These are phyloP conservation scores for Corydoras sp. DNA, from an alignment of 2,113 vertebrate genomes.

Conservation along the genomic window DNA sequence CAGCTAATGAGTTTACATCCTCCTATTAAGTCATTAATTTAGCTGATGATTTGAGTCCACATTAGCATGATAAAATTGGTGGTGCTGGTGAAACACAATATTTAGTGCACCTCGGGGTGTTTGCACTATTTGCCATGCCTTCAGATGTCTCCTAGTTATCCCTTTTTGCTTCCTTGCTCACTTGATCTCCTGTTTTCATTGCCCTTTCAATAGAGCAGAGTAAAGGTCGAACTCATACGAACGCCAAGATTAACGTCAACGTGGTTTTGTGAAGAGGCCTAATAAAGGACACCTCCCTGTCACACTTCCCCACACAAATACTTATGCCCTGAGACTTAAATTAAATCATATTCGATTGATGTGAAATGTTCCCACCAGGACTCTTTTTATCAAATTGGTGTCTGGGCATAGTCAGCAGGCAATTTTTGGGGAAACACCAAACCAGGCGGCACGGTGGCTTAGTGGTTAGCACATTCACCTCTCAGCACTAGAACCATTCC, in stretches of 20 bases:
- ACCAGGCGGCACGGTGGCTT: too few relatives aligned
- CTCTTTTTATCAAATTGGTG: background rate
- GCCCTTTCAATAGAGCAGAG: slow-evolving; percentile 32
- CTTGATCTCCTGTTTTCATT: slow-evolving; percentile 26
- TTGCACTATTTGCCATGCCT: background rate
- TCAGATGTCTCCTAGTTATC: slow-evolving; percentile 30
- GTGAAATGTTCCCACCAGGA: background rate
- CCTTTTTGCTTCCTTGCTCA: slow-evolving; percentile 11
- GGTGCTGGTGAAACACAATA: slow-evolving; percentile 12
- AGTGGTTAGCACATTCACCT: too few relatives aligned
- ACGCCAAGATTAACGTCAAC: slow-evolving; percentile 19
- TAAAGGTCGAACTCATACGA: slow-evolving; percentile 31
- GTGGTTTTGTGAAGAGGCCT: slow-evolving; percentile 27
- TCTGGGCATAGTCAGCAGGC: background rate
- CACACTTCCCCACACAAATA: slow-evolving; percentile 2
- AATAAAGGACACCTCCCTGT: slow-evolving; percentile 39
- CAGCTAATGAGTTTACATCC: slow-evolving; percentile 42
- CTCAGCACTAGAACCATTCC: too few relatives aligned
- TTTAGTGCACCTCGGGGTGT: background rate
- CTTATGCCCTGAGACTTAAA: background rate
- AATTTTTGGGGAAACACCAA: background rate
- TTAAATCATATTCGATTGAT: background rate
- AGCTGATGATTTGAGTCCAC: slow-evolving; percentile 24
- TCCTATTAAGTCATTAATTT: slow-evolving; percentile 36
- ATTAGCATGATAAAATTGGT: slow-evolving; percentile 24